Conservation (phyloP, 2,797 vertebrate species). For the Orientallactaga sibirica region DNA sequence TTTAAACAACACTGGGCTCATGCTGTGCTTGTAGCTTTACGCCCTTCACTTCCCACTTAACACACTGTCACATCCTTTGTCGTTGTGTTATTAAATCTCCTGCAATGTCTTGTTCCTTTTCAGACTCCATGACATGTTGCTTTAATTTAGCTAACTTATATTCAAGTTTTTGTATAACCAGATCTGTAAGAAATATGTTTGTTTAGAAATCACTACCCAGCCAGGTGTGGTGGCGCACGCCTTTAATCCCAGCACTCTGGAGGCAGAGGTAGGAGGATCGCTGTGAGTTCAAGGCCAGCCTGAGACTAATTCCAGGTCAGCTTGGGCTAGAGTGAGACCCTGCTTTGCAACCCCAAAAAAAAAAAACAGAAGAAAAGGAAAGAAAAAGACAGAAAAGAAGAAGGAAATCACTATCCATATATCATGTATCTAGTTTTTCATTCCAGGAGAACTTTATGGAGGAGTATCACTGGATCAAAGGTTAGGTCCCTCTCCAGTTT, state of each 20-base stretch:
- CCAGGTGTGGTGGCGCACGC: too few relatives aligned
- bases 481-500: neutral
- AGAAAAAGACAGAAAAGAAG: too few relatives aligned
- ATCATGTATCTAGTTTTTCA: neutral
- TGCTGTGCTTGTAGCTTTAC: neutral
- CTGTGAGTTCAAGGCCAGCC: too few relatives aligned
- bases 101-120: neutral
- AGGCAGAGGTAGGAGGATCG: too few relatives aligned
- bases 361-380: too few relatives aligned
- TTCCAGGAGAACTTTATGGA: neutral
- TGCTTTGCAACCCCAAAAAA: too few relatives aligned
- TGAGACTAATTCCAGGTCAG: too few relatives aligned
- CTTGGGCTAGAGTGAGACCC: too few relatives aligned
- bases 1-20: neutral
- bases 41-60: neutral
- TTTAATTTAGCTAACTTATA: neutral
- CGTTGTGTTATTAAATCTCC: slow-evolving; percentile 10
- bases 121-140: neutral
- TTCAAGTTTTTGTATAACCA: slow-evolving; percentile 7
- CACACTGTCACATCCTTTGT: neutral
- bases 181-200: neutral
- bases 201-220: neutral
- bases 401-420: too few relatives aligned
- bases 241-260: too few relatives aligned
- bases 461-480: neutral